Conservation (phyloP, 2,888 invertebrate genomes). For the Dascillus cervinus region DNA sequence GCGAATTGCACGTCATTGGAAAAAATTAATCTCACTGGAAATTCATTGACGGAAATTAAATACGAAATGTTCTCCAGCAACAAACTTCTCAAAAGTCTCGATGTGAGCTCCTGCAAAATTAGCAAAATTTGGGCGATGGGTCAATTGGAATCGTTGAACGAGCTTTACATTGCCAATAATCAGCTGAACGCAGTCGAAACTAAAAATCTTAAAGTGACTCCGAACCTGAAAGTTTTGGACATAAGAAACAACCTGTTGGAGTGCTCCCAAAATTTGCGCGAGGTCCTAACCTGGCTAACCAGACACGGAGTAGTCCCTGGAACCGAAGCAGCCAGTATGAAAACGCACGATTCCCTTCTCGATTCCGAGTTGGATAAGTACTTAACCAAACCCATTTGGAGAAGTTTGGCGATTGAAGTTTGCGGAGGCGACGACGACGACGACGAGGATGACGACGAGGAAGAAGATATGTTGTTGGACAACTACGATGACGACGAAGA, state of each 20-base stretch:
- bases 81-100: slow-evolving; percentile 55
- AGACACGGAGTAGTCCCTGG: slow-evolving; percentile 43
- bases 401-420: slow-evolving; percentile 29
- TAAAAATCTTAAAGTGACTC: slow-evolving; percentile 52
- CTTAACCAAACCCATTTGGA: slow-evolving; percentile 7
- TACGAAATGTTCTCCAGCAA: slow-evolving; percentile 59
- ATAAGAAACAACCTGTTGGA: slow-evolving; percentile 58
- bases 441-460: slow-evolving; percentile 22
- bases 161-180: slow-evolving; percentile 52
- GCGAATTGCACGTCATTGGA: slow-evolving; percentile 57
- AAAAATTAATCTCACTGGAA: slow-evolving; percentile 63
- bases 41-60: slow-evolving; percentile 57
- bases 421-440: slow-evolving; percentile 17
- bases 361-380: slow-evolving; percentile 7
- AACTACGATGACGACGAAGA: neutral
- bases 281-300: slow-evolving; percentile 57
- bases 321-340: neutral
- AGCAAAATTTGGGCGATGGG: slow-evolving; percentile 51
- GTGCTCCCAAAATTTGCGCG: slow-evolving; percentile 60
- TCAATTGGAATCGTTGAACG: slow-evolving; percentile 33
- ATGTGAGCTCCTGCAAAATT: slow-evolving; percentile 62
- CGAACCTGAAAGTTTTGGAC: slow-evolving; percentile 52
- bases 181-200: slow-evolving; percentile 49
- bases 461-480: slow-evolving; percentile 16
- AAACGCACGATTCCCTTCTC: slow-evolving; percentile 19